Conservation (phyloP, 2,113 vertebrate genomes). For the Lagopus muta region DNA sequence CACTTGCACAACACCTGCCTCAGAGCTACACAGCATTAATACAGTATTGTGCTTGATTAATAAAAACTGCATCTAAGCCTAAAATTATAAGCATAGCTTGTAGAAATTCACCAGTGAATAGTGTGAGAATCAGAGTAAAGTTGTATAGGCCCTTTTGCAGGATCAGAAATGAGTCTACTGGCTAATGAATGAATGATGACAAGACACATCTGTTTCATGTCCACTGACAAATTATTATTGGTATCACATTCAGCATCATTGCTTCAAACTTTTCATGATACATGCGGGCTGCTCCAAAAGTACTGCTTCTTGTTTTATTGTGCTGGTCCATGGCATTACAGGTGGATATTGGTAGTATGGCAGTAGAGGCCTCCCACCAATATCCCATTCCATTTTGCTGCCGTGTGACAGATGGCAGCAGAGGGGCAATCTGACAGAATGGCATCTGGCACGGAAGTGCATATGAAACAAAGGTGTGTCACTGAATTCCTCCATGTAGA, state of each 20-base stretch:
- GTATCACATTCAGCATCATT: not conserved
- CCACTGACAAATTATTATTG: not conserved
- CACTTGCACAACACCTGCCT: not conserved
- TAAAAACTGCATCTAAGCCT: not conserved
- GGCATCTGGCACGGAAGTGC: too few species aligned
- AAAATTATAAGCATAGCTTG: not conserved
- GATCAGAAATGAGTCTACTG: not conserved
- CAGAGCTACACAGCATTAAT: not conserved
- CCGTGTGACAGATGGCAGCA: too few species aligned
- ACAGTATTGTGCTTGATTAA: not conserved
- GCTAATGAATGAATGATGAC: not conserved
- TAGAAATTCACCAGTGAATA: not conserved
- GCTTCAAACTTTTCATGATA: constrained; percentile 1
- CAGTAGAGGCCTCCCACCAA: too few species aligned
- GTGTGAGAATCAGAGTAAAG: not conserved
- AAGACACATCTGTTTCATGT: not conserved
- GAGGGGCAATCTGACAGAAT: too few species aligned
- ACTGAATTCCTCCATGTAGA: too few species aligned
- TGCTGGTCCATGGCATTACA: too few species aligned
- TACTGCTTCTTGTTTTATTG: too few species aligned
- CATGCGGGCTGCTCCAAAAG: too few species aligned
- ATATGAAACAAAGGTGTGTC: too few species aligned
- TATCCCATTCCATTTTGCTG: too few species aligned
- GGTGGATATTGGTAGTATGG: too few species aligned
- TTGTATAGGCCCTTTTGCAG: not conserved